Base-by-base conservation (phyloP, 2,113 vertebrate species). In the Gavialis gangeticus region DNA sequence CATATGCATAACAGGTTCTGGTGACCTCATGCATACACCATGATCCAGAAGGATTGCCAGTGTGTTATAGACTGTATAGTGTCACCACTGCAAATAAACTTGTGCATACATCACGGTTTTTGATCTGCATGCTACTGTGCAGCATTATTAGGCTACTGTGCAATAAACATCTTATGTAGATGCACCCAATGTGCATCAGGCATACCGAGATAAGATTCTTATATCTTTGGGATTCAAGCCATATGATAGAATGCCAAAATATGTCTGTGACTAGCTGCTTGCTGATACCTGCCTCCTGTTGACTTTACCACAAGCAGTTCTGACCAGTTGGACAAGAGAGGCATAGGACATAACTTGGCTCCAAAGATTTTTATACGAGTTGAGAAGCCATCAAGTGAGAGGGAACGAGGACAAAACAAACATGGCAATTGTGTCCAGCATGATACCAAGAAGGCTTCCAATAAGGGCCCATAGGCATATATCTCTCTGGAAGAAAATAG, bases 401-500 rank as follows among this genome's bases (percentile, higher is more conserved):
- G 25, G 11, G 14, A 94, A 76, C 37, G 19, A 79, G 0, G 1
- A 85, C 12, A 73, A 46, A 69, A 5, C 1, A 78, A 73, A 79
- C 30, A 19, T 34, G 21, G 69, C 19, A 46, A 6, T 46, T 73
- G 21, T 13, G 46, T 24, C 12, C 25, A 88, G 10, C 76, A 81
- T 27, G 30, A 25, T 30, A 3, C 13, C 90, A 57, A 90, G 59
- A 85, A 80, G 60, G 5, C 28, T 75, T 30, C 30, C n/a, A 15
- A 71, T 6, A 5, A 34, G 5, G 57, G 17, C 82, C 54, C 15
- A 6, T 12, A 75, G 22, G 56, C 54, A 63, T 46, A 6, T 73
- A 5, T 14, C 13, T 56, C 80, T 0, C 0, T 55, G 9, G 27
- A 80, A 91, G 79, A 25, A 34, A 15, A 15, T 73, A 55, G 19